Evolutionary conservation across 2,113 vertebrate species (phyloP), one percentile per base, ranked within the genome.

Genomic region (Anguilla rostrata): DNA sequence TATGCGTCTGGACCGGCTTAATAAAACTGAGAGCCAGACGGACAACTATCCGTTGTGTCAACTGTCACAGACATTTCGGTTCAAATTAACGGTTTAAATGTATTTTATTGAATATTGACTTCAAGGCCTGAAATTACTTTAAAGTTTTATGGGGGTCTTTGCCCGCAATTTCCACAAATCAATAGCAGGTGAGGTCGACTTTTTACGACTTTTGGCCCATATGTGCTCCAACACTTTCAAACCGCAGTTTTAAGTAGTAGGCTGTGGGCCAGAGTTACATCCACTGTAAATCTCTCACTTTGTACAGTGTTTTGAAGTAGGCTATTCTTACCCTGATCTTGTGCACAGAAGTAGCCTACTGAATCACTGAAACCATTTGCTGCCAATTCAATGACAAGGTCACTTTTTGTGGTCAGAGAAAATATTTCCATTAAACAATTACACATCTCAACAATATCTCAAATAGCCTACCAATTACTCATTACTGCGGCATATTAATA

Each of bases 71-170:
- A 91, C 92, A 91, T 94, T 93, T 93, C 91, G 92, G 88, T 82
- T 89, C 91, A 84, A 88, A 89, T 92, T 91, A 90, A 92, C 92
- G 91, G 91, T 95, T 94, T 93, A 93, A 86, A 92, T 92, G 89
- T 9, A 89, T 87, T 85, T 82, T 87, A 87, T 86, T 88, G 84
- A 86, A 84, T 87, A 78, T 91, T 91, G 93, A 93, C 93, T 91
- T 93, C 92, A 91, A 87, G 90, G 91, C 94, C 90, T 92, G 90
- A 91, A 81, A 92, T 92, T 90, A 91, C 94, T 94, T 95, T 94
- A 91, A 86, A 86, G 87, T 94, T 95, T 93, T 75, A 75, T 75
- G 92, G 93, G 85, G 92, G 86, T 92, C 90, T 88, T 80, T 90
- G 87, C 88, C 89, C 87, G 87, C 88, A 90, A 90, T 91, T 93